A percentile compares a stretch with the other conserved stretches of the same genome.
phyloP scores from a whole-genome alignment of 2,797 vertebrate genomes.

The Lagodon rhomboides region DNA sequence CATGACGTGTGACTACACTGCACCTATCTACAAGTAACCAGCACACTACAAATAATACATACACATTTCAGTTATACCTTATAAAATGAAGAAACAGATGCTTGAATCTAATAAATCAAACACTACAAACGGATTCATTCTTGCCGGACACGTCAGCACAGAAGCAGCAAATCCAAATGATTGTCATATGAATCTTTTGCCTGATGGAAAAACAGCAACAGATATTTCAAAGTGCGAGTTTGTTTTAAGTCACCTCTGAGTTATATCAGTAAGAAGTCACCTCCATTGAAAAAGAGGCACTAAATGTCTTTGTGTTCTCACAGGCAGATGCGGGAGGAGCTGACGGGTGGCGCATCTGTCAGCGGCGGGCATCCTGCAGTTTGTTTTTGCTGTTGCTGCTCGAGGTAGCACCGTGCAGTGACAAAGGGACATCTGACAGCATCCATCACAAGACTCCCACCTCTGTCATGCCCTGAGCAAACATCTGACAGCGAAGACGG shows the following conservation, averaged over 20 bases:
- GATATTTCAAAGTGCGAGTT: neutral
- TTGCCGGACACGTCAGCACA: neutral
- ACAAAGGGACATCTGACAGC: constrained; percentile 72
- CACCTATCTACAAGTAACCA: neutral
- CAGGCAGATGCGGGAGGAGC: constrained; percentile 45
- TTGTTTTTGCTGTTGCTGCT: constrained; percentile 55
- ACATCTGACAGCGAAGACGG: constrained; percentile 44
- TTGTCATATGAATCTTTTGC: too few relatives aligned
- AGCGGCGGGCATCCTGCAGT: constrained; percentile 35
- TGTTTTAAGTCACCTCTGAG: neutral
- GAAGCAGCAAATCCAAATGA: too few relatives aligned
- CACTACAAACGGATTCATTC: neutral
- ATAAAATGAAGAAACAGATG: neutral
- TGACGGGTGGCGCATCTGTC: constrained; percentile 50
- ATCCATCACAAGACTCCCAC: constrained; percentile 74
- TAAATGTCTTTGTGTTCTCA: constrained; percentile 17
- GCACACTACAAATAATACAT: neutral
- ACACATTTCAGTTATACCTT: neutral
- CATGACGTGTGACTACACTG: too few relatives aligned
- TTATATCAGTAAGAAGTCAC: neutral
- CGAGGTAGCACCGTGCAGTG: constrained; percentile 57
- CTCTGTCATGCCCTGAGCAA: constrained; percentile 55
- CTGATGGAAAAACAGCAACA: constrained; percentile 1
- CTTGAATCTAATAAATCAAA: neutral
- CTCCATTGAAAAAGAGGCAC: neutral